Percentiles rank a stretch among this genome's conserved stretches.
These are phyloP conservation scores for Gulo gulo DNA, from an alignment of 2,113 vertebrate genomes.

Conservation along the genomic window DNA sequence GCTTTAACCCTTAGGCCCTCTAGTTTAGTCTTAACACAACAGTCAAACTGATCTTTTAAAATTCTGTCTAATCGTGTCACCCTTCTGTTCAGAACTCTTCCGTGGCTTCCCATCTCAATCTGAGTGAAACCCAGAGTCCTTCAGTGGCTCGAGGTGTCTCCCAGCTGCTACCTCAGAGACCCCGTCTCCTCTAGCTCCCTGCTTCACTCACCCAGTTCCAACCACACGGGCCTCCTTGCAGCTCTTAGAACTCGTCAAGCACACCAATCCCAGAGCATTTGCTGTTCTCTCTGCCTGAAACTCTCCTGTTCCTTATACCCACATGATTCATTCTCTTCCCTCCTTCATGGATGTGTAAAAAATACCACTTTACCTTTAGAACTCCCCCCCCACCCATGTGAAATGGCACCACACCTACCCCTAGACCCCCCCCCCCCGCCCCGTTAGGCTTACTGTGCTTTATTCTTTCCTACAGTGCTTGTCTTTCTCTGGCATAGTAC, in stretches of 20 bases:
- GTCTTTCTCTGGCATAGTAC: not conserved
- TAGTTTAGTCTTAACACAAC: not conserved
- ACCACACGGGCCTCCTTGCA: not conserved
- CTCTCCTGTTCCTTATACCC: not conserved
- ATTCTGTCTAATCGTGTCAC: not conserved
- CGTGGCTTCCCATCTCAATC: not conserved
- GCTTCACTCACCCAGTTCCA: not conserved
- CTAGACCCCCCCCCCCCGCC: no score
- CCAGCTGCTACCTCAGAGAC: not conserved
- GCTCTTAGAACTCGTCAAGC: not conserved
- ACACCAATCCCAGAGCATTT: not conserved
- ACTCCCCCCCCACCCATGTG: not conserved
- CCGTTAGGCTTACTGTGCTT: not conserved
- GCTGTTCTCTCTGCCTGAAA: not conserved
- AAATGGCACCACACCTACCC: not conserved
- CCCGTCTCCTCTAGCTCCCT: accelerated
- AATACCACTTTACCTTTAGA: not conserved
- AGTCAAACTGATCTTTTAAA: not conserved
- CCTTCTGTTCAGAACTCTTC: not conserved
- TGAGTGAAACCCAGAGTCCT: not conserved
- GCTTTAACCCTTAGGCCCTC: not conserved
- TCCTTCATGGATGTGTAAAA: not conserved
- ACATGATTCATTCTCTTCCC: not conserved
- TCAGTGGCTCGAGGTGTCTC: not conserved
- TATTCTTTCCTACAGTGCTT: not conserved